Percentiles rank a stretch among this genome's conserved stretches.
phyloP scores from a whole-genome alignment of 2,888 invertebrate species.

The Argyra leucocephala region DNA sequence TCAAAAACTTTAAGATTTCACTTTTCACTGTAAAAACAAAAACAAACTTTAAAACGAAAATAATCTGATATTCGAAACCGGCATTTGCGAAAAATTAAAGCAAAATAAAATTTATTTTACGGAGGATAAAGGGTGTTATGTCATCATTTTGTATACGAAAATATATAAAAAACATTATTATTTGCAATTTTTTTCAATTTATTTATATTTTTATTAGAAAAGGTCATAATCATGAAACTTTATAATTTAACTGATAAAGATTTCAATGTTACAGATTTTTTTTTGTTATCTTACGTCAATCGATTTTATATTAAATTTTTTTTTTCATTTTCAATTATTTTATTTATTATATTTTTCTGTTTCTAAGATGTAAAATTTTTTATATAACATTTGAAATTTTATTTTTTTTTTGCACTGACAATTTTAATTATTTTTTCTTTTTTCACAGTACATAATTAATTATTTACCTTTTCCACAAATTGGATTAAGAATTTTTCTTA shows the following conservation, averaged over 20 bases:
- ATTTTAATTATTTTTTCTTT: no score
- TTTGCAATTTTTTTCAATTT: background rate
- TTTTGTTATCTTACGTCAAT: background rate
- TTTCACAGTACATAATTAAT: no score
- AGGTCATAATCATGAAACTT: background rate
- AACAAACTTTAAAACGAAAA: background rate
- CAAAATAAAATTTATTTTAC: background rate
- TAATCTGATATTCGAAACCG: background rate
- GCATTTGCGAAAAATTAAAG: background rate
- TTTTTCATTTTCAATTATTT: background rate
- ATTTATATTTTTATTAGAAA: background rate
- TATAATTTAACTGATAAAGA: background rate
- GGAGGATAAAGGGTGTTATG: background rate
- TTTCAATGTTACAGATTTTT: background rate
- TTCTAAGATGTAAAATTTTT: no score
- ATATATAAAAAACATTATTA: background rate
- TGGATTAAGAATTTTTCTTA: no score
- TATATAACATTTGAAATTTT: no score
- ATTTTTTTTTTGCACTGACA: no score
- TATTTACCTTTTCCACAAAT: no score
- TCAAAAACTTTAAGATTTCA: background rate
- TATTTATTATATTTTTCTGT: no score
- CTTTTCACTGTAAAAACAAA: background rate
- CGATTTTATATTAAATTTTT: background rate
- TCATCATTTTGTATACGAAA: background rate